Evolutionary conservation across 2,888 invertebrate species (phyloP), one percentile per base, ranked within the genome.

Genomic region (Seladonia tumulorum): DNA sequence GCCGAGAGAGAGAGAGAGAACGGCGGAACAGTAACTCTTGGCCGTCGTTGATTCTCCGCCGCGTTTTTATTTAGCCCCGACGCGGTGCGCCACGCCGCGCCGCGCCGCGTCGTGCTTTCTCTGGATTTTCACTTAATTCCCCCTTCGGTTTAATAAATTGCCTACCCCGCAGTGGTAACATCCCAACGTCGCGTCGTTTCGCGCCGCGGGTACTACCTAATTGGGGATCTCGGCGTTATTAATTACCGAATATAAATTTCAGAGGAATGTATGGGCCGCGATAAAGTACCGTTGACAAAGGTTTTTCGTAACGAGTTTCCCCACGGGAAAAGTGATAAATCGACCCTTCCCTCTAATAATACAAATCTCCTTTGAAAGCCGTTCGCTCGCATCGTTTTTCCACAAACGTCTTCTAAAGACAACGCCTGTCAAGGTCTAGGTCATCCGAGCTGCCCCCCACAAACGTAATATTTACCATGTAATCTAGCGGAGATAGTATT

Each of bases 1-100:
- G 79, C 25, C 42, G 49, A n/a, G n/a, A n/a, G n/a, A n/a, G n/a
- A n/a, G n/a, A n/a, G 68, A 78, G 82, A 80, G 76, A 81, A 78
- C 53, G 57, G 10, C 18, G 74, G 25, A 83, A 83, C 66, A 70
- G 66, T 49, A 47, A 45, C 79, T 82, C 68, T 73, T 60, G 73
- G 70, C 81, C 75, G 70, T 63, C 74, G 53, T 79, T 79, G 49
- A 66, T 79, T 85, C 53, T 76, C 47, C 14, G n/a, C 16, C 39
- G 22, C 18, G 16, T 57, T 85, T 78, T 63, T n/a, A 42, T 70
- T 42, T 3, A 22, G 10, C 49, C 18, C n/a, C 12, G 66, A 1
- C 10, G 14, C 45, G 18, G 22, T 12, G 49, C 49, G 22, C 3
- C 2, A 1, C 8, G 25, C 5, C 14, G 7, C 14, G 7, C 42